phyloP scores from a whole-genome alignment of 64 coral and sea anemone genomes.

The Actinia equina region DNA sequence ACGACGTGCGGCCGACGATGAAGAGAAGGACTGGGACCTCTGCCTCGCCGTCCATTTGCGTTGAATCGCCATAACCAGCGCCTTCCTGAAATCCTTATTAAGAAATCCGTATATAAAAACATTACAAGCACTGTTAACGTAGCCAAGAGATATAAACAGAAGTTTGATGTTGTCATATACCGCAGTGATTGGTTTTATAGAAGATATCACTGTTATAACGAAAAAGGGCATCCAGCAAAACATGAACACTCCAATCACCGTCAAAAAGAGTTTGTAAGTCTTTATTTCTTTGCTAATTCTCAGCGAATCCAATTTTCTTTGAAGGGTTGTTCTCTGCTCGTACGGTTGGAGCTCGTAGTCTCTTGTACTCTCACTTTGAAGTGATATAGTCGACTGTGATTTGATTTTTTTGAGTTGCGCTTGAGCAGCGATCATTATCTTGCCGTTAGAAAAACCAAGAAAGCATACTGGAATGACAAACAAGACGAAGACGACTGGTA shows the following conservation, averaged over 20 bases:
- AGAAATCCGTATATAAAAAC: conserved; percentile 16
- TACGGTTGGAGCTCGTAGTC: not conserved
- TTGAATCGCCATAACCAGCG: not conserved
- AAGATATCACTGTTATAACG: not conserved
- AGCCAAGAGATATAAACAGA: not conserved
- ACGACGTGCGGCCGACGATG: not conserved
- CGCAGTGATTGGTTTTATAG: not conserved
- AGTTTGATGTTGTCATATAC: not conserved
- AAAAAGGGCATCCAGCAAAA: conserved; percentile 18
- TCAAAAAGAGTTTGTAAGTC: conserved; percentile 13
- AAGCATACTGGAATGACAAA: conserved; percentile 1
- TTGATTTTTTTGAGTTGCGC: conserved; percentile 17
- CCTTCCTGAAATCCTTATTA: conserved; percentile 16
- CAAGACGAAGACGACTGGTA: not conserved
- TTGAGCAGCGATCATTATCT: not conserved
- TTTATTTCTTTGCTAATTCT: not conserved
- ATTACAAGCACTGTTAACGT: conserved; percentile 27
- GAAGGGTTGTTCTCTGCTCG: not conserved
- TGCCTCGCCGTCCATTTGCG: not conserved
- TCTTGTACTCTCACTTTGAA: not conserved
- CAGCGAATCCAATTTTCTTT: not conserved
- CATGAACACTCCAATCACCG: conserved; percentile 12
- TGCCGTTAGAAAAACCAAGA: not conserved
- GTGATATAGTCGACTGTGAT: not conserved
- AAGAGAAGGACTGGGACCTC: not conserved